phyloP scores from a whole-genome alignment of 2,888 invertebrate genomes.

The Ernsta delagoae region DNA sequence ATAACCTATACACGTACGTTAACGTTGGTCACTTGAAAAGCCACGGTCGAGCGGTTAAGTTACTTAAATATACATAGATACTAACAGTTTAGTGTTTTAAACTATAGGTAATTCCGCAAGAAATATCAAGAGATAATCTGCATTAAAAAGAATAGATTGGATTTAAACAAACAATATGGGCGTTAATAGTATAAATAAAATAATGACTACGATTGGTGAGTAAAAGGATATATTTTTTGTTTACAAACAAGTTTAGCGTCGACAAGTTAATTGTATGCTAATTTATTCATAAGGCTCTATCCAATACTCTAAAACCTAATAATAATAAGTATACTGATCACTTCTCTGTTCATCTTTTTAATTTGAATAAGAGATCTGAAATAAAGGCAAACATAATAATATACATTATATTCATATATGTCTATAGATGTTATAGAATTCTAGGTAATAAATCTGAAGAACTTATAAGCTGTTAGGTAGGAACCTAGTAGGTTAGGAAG shows the following conservation, averaged over 20 bases:
- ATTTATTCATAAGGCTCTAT: not conserved
- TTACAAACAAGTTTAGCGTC: constrained; percentile 4
- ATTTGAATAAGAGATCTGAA: too few relatives aligned
- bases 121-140: not conserved
- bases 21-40: constrained; percentile 21
- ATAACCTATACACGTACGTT: constrained; percentile 36
- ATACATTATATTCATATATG: too few relatives aligned
- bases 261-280: not conserved
- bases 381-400: too few relatives aligned
- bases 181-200: not conserved
- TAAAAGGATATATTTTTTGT: not conserved
- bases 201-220: not conserved
- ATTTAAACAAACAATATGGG: not conserved
- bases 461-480: too few relatives aligned
- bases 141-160: not conserved
- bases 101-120: constrained; percentile 1
- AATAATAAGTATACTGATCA: too few relatives aligned
- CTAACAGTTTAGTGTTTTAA: constrained; percentile 3
- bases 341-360: too few relatives aligned
- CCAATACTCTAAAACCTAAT: too few relatives aligned
- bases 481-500: too few relatives aligned
- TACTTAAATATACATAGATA: constrained; percentile 7
- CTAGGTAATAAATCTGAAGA: too few relatives aligned
- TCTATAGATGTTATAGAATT: too few relatives aligned
- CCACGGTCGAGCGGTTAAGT: constrained; percentile 28